A percentile compares a stretch with the other conserved stretches of the same genome.
Conservation (phyloP, 1,140 invertebrate species). For the Ephestia elutella region DNA sequence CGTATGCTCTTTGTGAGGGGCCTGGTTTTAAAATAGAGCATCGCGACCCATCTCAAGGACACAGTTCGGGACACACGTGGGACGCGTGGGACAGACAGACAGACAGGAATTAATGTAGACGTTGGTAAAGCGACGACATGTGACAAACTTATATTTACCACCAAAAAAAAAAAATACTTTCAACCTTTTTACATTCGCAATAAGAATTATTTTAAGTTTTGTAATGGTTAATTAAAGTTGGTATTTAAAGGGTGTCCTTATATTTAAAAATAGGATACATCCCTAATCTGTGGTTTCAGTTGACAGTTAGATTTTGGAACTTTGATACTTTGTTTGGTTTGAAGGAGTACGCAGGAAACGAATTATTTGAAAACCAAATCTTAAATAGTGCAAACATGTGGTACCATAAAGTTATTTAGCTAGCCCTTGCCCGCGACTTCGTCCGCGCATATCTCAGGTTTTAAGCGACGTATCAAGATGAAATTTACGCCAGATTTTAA, state of each 20-base stretch:
- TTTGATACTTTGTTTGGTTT: not conserved
- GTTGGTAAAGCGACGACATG: slow-evolving; percentile 3
- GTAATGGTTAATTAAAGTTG: not conserved
- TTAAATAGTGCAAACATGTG: no score
- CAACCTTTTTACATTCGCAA: not conserved
- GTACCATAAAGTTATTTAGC: no score
- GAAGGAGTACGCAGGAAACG: not conserved
- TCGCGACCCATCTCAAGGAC: slow-evolving; percentile 22
- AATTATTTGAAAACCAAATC: no score
- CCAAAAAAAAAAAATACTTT: not conserved
- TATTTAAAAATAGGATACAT: slow-evolving; percentile 1
- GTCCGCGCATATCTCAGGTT: no score
- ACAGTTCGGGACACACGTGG: slow-evolving; percentile 26
- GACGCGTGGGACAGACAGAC: slow-evolving; percentile 26
- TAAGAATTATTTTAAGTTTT: not conserved
- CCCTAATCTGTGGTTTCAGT: slow-evolving; percentile 5
- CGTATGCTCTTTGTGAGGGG: not conserved
- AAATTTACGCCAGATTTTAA: no score
- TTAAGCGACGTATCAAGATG: no score
- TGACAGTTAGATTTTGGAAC: not conserved
- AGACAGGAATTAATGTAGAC: slow-evolving; percentile 14
- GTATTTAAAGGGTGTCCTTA: slow-evolving; percentile 7
- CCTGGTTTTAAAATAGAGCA: slow-evolving; percentile 22
- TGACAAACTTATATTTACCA: not conserved
- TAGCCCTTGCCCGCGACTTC: no score